Conservation (phyloP, 2,797 vertebrate species). For the Carcharodon carcharias region DNA sequence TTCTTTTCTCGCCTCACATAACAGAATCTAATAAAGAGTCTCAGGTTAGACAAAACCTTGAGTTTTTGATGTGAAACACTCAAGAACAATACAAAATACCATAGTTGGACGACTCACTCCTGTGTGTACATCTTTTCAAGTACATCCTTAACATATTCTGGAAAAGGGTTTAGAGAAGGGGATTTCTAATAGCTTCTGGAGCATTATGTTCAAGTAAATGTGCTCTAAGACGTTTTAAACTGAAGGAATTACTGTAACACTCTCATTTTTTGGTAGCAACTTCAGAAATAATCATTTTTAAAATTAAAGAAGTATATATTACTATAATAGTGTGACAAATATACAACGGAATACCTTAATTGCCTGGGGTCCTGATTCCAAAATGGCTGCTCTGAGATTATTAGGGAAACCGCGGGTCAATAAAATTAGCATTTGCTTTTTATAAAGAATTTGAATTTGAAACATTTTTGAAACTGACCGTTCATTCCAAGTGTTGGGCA, state of each 20-base stretch:
- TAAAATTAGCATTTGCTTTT: neutral
- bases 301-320: neutral
- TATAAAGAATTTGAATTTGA: conserved; percentile 2
- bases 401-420: neutral
- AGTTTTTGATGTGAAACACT: neutral
- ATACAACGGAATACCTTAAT: neutral
- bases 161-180: neutral
- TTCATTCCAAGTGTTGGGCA: conserved; percentile 18
- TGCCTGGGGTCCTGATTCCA: neutral
- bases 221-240: neutral
- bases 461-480: neutral
- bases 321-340: neutral
- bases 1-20: neutral
- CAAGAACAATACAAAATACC: neutral
- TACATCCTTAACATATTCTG: no score
- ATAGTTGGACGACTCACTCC: neutral
- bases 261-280: neutral
- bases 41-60: neutral
- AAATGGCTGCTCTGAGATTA: neutral
- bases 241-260: neutral
- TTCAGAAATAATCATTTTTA: neutral
- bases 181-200: neutral
- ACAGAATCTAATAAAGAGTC: neutral
- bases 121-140: neutral
- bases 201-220: neutral